Percentiles rank a stretch among this genome's conserved stretches.
phyloP scores from a whole-genome alignment of 1,140 invertebrate genomes.

The Bactericera cockerelli region DNA sequence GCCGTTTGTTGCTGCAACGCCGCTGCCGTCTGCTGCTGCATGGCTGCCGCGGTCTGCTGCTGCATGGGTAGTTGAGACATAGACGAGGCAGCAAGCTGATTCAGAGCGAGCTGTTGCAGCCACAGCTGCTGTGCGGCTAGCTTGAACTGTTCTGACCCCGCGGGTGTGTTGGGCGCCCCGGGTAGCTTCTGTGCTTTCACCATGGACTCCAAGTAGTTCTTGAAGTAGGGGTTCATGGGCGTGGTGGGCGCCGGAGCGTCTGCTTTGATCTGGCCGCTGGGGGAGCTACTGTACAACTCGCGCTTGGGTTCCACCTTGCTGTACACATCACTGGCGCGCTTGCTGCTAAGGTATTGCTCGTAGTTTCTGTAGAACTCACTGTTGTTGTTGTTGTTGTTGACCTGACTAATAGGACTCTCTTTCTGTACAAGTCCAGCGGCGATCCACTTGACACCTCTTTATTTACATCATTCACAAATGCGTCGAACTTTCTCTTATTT shows the following conservation, averaged over 20 bases:
- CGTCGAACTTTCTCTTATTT: constrained; percentile 2
- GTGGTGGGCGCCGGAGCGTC: not conserved
- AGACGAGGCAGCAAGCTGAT: not conserved
- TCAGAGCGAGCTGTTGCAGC: not conserved
- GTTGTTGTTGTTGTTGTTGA: constrained; percentile 1
- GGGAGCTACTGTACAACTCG: no score
- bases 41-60: not conserved
- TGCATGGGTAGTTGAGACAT: not conserved
- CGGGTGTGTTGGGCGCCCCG: not conserved
- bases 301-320: no score
- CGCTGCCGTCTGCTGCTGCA: not conserved
- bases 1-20: not conserved
- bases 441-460: no score
- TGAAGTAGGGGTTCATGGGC: not conserved
- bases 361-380: constrained; percentile 4
- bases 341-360: not conserved
- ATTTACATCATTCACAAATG: not conserved
- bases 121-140: not conserved
- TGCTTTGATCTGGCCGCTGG: not conserved
- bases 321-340: no score
- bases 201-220: not conserved
- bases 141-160: not conserved
- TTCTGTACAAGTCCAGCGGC: no score
- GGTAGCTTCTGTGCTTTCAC: constrained; percentile 3
- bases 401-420: not conserved